Conservation (phyloP, 2,888 invertebrate species). For the Oasisia sp. region DNA sequence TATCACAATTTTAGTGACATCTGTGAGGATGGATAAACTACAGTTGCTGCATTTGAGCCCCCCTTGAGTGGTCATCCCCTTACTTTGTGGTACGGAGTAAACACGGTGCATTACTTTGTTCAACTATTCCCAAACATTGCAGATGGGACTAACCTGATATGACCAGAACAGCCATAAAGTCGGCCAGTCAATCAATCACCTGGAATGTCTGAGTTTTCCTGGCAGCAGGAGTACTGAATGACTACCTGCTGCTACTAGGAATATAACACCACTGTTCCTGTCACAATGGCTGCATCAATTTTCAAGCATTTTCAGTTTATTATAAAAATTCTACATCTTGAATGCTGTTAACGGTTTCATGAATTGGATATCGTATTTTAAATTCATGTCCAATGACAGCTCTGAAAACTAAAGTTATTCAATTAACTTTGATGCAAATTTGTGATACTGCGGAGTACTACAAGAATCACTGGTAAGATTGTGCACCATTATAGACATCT, state of each 20-base stretch:
- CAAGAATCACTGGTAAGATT: background rate
- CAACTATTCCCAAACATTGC: background rate
- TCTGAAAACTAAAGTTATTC: no score
- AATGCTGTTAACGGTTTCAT: no score
- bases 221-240: background rate
- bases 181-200: background rate
- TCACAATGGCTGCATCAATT: background rate
- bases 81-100: background rate
- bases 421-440: no score
- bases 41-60: background rate
- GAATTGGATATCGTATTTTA: no score
- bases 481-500: background rate
- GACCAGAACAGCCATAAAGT: background rate
- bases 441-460: no score
- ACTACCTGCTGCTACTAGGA: background rate
- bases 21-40: background rate
- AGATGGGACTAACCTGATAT: no score
- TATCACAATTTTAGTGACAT: conserved; percentile 3
- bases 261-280: background rate
- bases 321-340: no score
- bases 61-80: background rate
- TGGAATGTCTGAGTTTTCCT: background rate
- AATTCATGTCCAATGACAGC: no score
- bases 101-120: background rate
- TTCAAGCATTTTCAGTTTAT: background rate